phyloP scores from a whole-genome alignment of 1,140 invertebrate species.

The Ephestia elutella region DNA sequence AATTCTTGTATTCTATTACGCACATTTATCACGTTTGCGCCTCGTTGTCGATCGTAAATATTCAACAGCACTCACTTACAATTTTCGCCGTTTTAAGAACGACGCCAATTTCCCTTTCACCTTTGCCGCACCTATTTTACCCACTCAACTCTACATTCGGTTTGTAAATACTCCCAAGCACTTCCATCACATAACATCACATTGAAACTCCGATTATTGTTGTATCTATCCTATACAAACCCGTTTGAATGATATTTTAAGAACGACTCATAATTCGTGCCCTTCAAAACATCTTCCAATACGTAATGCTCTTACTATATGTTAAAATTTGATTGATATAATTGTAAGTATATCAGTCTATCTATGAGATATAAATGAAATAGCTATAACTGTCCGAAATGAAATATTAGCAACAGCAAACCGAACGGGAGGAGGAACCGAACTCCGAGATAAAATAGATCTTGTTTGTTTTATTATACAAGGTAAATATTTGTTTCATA shows the following conservation, averaged over 20 bases:
- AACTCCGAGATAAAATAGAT: constrained; percentile 1
- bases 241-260: too few relatives aligned
- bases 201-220: not conserved
- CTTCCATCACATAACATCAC: not conserved
- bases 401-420: not conserved
- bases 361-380: not conserved
- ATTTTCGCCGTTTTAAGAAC: not conserved
- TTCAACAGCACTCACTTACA: not conserved
- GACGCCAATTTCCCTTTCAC: not conserved
- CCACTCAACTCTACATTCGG: not conserved
- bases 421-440: not conserved
- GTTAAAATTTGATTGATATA: not conserved
- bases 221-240: too few relatives aligned
- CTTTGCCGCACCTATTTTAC: not conserved
- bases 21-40: not conserved
- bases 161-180: not conserved
- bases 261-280: too few relatives aligned
- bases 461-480: constrained; percentile 2
- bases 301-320: not conserved
- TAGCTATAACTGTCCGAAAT: not conserved
- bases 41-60: not conserved
- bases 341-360: not conserved
- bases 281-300: too few relatives aligned
- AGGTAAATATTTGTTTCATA: not conserved
- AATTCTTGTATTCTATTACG: not conserved